These are phyloP conservation scores for Agrypnia vestita DNA, from an alignment of 1,140 invertebrate species.

Conservation along the genomic window DNA sequence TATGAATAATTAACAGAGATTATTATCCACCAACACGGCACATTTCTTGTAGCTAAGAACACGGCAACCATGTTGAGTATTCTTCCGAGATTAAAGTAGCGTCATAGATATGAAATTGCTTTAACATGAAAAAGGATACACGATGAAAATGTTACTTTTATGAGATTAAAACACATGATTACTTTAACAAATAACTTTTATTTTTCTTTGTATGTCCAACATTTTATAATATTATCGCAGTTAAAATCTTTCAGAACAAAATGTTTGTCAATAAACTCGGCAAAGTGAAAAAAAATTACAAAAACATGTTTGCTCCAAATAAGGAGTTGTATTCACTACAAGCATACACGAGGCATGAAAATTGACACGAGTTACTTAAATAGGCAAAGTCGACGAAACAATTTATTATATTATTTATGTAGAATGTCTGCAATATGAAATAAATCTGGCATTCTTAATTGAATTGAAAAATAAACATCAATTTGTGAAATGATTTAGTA, in stretches of 20 bases:
- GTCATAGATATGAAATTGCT: too few species aligned
- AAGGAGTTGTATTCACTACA: slow-evolving; percentile 15
- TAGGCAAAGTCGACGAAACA: background rate
- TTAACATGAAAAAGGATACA: too few species aligned
- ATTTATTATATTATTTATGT: background rate
- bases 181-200: slow-evolving; percentile 58
- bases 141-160: too few species aligned
- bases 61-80: too few species aligned
- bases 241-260: slow-evolving; percentile 31
- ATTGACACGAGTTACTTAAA: slow-evolving; percentile 32
- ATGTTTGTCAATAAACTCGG: slow-evolving; percentile 13
- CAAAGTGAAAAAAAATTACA: background rate
- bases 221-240: slow-evolving; percentile 41
- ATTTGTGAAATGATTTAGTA: too few species aligned
- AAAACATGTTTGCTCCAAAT: slow-evolving; percentile 7
- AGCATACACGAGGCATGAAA: slow-evolving; percentile 35
- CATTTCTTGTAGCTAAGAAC: too few species aligned
- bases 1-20: too few species aligned
- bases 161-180: slow-evolving; percentile 32
- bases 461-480: too few species aligned
- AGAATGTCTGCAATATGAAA: background rate
- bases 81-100: too few species aligned
- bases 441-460: too few species aligned
- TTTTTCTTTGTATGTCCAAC: slow-evolving; percentile 52
- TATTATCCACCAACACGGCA: too few species aligned